Conservation (phyloP, 2,113 vertebrate genomes). For the Theristicus caerulescens region DNA sequence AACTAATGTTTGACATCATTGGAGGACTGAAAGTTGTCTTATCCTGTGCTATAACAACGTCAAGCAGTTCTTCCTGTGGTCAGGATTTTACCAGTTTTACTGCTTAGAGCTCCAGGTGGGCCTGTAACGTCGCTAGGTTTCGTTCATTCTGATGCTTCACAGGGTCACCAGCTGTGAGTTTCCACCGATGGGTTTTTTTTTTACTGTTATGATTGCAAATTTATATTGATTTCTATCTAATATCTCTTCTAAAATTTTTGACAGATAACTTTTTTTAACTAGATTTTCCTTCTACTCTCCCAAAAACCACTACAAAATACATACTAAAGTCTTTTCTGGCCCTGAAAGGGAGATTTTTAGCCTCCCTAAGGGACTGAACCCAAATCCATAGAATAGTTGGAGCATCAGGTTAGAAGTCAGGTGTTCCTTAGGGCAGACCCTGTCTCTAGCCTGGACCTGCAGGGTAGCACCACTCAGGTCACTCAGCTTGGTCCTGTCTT, state of each 20-base stretch:
- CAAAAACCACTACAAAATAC: not conserved
- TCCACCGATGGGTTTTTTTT: not conserved
- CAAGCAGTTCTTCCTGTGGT: not conserved
- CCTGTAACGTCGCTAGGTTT: not conserved
- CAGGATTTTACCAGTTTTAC: not conserved
- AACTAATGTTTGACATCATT: not conserved
- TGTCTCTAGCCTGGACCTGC: not conserved
- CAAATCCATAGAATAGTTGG: not conserved
- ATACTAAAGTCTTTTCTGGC: not conserved
- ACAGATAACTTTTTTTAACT: not conserved
- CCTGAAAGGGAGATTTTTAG: not conserved
- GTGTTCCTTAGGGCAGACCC: not conserved
- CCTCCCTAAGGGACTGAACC: not conserved
- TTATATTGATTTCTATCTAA: not conserved
- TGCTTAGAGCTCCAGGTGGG: not conserved
- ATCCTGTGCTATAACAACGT: not conserved
- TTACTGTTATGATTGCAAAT: not conserved
- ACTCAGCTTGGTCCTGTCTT: not conserved
- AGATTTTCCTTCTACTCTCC: not conserved
- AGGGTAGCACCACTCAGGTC: not conserved
- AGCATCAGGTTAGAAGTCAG: not conserved
- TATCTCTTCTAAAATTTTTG: not conserved
- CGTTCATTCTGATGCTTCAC: not conserved
- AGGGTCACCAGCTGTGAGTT: not conserved
- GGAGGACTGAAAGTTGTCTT: not conserved